Base-by-base conservation (phyloP, 1,140 invertebrate genomes). In the Lasioglossum baleicum region DNA sequence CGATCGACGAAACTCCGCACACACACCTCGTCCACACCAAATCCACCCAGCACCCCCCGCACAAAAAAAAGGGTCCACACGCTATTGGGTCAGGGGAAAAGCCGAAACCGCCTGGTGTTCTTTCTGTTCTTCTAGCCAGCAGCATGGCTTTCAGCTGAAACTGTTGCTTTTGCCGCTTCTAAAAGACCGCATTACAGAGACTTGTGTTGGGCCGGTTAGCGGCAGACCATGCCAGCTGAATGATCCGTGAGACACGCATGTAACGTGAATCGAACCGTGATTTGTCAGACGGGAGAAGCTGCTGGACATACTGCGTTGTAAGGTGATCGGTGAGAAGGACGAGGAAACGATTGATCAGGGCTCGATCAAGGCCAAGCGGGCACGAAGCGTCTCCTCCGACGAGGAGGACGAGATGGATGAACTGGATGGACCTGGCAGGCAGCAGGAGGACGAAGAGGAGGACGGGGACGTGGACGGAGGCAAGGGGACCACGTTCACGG, bases 211-310 rank as follows among this genome's bases (percentile, higher is more conserved):
- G 79, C 72, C 82, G 75, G 84, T 85, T 85, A 88, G 78, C 75
- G 83, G 56, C 56, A 7, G 20, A 5, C 35, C 1, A 58, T n/a
- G 17, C 56, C 56, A 58, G 20, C 56, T 8, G 20, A 7, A 20
- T 58, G 56, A 56, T 6, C 17, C 51, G 35, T 35, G 3, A 35
- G 35, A 35, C 35, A 35, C 35, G 56, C 17, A 58, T n/a, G 67
- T 87, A 84, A 87, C 85, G 88, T 90, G 89, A 92, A 86, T 85
- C 86, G 87, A 89, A 90, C 88, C 91, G 75, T 92, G 84, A 91
- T 92, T 93, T 93, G 78, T 90, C 88, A 93, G 92, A 92, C 85
- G 91, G 83, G 91, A 92, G 89, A 90, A 90, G 84, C 91, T 90
- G 90, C 87, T 90, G 87, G 88, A 87, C 80, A 90, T 88, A 81